Conservation (phyloP, 2,797 vertebrate species). For the Bovichtus variegatus region DNA sequence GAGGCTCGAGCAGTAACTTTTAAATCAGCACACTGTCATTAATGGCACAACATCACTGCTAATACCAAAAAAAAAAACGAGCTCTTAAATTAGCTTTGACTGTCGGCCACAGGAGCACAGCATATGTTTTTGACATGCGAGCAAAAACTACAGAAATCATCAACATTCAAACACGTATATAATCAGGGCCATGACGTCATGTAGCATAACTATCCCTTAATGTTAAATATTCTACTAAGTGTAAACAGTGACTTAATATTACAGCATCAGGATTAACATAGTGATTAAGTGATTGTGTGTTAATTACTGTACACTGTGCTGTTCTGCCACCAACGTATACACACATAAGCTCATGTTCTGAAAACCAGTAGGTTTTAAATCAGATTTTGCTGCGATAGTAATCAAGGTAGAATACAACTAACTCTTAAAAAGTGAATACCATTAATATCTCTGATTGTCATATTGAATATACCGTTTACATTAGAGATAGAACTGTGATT, state of each 20-base stretch:
- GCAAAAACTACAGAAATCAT: slow-evolving; percentile 27
- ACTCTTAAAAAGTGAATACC: not conserved
- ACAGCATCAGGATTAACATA: slow-evolving; percentile 41
- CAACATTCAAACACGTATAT: slow-evolving; percentile 36
- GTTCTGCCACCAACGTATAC: slow-evolving; percentile 9
- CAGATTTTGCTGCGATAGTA: slow-evolving; percentile 15
- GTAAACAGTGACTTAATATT: slow-evolving; percentile 21
- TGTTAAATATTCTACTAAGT: slow-evolving; percentile 11
- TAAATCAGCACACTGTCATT: slow-evolving; percentile 26
- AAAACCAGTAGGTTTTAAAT: slow-evolving; percentile 18
- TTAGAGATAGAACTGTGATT: slow-evolving; percentile 21
- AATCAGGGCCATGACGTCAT: not conserved
- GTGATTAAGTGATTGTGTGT: slow-evolving; percentile 48
- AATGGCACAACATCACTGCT: not conserved
- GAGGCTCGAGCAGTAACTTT: slow-evolving; percentile 22
- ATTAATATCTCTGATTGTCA: slow-evolving; percentile 8
- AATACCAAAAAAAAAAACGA: slow-evolving; percentile 11
- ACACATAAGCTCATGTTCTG: not conserved
- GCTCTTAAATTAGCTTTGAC: slow-evolving; percentile 11
- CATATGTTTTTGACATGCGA: slow-evolving; percentile 18
- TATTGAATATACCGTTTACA: slow-evolving; percentile 8
- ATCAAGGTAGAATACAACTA: slow-evolving; percentile 16
- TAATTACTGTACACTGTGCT: slow-evolving; percentile 36
- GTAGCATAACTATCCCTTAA: not conserved
- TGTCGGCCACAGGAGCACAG: slow-evolving; percentile 9